Percentiles rank a stretch among this genome's conserved stretches.
Evolutionary conservation across 2,113 vertebrate genomes (phyloP).

Genomic region (Tychaedon coryphoeus): DNA sequence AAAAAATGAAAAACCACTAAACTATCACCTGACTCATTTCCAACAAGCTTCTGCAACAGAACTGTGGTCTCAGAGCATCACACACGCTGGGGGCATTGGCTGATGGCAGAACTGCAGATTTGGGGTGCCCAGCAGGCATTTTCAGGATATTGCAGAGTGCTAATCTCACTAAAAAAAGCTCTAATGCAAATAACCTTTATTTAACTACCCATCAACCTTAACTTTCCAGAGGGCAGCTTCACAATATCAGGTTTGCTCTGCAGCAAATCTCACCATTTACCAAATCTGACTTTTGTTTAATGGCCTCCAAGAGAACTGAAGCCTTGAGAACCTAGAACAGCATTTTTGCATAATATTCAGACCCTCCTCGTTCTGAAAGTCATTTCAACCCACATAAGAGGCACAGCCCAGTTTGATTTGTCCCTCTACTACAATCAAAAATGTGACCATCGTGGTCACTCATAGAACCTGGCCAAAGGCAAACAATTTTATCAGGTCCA

Average conservation of each 20-base stretch:
- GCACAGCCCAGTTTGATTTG: neutral
- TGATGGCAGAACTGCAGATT: neutral
- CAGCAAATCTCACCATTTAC: neutral
- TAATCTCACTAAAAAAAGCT: neutral
- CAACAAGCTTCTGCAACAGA: neutral
- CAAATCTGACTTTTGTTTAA: neutral
- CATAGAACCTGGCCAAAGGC: neutral
- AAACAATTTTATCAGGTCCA: neutral
- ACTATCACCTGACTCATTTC: neutral
- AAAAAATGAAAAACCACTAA: neutral
- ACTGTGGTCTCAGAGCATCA: neutral
- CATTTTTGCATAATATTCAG: neutral
- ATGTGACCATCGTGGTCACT: fast-evolving
- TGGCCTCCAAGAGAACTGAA: neutral
- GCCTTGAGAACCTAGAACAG: neutral
- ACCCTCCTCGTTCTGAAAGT: neutral
- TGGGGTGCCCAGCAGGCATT: neutral
- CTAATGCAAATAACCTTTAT: neutral
- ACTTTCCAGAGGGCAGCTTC: neutral
- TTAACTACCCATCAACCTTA: neutral
- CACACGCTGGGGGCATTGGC: neutral
- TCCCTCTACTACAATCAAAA: neutral
- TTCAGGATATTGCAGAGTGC: neutral
- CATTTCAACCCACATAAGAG: neutral
- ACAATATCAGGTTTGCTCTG: neutral